Base-by-base conservation (phyloP, 1,140 invertebrate species). In the Nebria ingens region DNA sequence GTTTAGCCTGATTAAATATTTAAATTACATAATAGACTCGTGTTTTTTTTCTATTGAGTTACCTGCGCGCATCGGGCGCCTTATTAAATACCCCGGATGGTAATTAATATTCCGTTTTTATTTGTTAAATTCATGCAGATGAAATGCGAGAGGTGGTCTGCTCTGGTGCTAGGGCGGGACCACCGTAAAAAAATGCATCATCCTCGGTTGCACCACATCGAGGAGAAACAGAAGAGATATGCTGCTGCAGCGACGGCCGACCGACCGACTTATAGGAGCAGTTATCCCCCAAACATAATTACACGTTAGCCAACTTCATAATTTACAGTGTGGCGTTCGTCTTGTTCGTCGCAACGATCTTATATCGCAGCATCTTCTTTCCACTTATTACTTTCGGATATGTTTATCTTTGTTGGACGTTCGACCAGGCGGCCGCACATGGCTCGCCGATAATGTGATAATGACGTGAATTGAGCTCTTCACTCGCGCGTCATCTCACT, bases 51-150 rank as follows among this genome's bases (percentile, higher is more conserved):
- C n/a, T n/a, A n/a, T n/a, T n/a, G n/a, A n/a, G n/a, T n/a, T n/a
- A n/a, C n/a, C n/a, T n/a, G n/a, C n/a, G n/a, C n/a, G n/a, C n/a
- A n/a, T n/a, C n/a, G n/a, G n/a, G n/a, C n/a, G n/a, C n/a, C n/a
- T n/a, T n/a, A n/a, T n/a, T n/a, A n/a, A n/a, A n/a, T 45, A 45
- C 17, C 17, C 40, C 9, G 17, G 17, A 45, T 17, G 40, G 40
- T 45, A 45, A 45, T 45, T 45, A 45, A 45, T 45, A 45, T 45
- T 45, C 40, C 40, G 40, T 45, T 45, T n/a, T 45, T 45, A 45
- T 45, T 45, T 45, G 40, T 45, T 45, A 45, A 45, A 45, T 45
- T 45, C 40, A 45, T 45, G n/a, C n/a, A n/a, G n/a, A n/a, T n/a
- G n/a, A n/a, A 6, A 45, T 45, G 40, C 6, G 40, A 45, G 40